phyloP scores from a whole-genome alignment of 2,113 vertebrate species.

The Nerophis lumbriciformis region DNA sequence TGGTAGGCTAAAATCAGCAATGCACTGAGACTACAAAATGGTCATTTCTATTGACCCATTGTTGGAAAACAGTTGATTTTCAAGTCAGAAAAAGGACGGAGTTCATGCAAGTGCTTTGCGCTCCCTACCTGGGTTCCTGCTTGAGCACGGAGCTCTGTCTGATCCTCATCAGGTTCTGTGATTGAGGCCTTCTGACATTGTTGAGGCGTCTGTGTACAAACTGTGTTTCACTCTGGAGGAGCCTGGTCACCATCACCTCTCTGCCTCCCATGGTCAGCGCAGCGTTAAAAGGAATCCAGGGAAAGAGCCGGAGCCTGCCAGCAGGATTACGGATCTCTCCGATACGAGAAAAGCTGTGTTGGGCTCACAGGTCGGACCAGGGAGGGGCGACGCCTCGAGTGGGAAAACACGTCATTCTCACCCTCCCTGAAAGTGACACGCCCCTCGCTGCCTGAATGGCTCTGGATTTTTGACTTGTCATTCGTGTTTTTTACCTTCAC shows the following conservation, averaged over 20 bases:
- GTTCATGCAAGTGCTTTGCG: no score
- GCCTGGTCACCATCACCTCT: conserved; percentile 35
- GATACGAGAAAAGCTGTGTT: conserved; percentile 4
- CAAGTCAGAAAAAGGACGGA: no score
- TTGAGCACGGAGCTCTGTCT: conserved; percentile 21
- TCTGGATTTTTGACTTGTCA: not conserved
- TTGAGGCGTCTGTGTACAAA: conserved; percentile 16
- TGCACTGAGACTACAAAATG: no score
- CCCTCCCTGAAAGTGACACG: conserved; percentile 26
- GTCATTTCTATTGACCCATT: no score
- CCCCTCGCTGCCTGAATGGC: conserved; percentile 15
- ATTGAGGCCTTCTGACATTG: conserved; percentile 28
- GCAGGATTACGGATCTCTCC: conserved; percentile 3
- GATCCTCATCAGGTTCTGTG: not conserved
- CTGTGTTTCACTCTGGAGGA: conserved; percentile 19
- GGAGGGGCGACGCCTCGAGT: conserved; percentile 23
- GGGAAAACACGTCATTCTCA: conserved; percentile 40
- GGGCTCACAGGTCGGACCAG: conserved; percentile 9
- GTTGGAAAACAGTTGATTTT: no score
- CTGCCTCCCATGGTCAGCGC: conserved; percentile 52
- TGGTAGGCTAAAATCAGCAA: no score
- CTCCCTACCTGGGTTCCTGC: conserved; percentile 61
- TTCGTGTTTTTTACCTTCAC: no score
- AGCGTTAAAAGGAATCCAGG: conserved; percentile 31
- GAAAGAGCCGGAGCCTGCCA: not conserved